Base-by-base conservation (phyloP, 2,113 vertebrate species). In the Kryptolebias marmoratus region DNA sequence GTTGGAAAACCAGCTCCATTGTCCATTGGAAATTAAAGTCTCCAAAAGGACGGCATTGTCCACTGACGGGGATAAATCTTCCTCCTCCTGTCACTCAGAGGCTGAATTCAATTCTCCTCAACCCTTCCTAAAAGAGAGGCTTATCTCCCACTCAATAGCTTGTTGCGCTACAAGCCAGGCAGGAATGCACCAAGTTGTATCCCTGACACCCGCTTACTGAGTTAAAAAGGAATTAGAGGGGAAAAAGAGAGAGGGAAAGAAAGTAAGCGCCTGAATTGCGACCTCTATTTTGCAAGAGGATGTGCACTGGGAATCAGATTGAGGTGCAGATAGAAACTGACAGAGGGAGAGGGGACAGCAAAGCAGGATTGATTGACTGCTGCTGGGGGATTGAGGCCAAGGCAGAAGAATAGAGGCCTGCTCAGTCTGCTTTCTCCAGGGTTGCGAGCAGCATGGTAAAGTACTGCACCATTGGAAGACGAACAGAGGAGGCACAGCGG, bases 1-100 rank as follows among this genome's bases (percentile, higher is more conserved):
- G 83, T 71, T 82, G 69, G 91, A 94, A 95, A 96, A 95, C 95
- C 95, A 93, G 93, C 83, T 89, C 68, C 93, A 98, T 99, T 99
- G 97, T 99, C 95, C 95, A 87, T 88, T 90, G 90, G 94, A 98
- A 97, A 99, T 99, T 99, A 98, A 96, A 97, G 96, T 95, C 92
- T 80, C 94, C 92, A 89, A 95, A 95, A 91, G 96, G 94, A 92
- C 96, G 84, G 94, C 93, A 98, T 99, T 99, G 98, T 99, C 96
- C 95, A 78, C 87, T 75, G 88, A 91, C 94, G 73, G 94, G 97
- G 97, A 97, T 98, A 98, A 99, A 96, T 98, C 98, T 96, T 96
- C 96, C 95, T 93, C 96, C 97, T 98, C 96, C 97, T 96, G 97
- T 98, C 98, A 98, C 95, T 99, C 98, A 99, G 95, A 93, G 90